Evolutionary conservation across 2,888 invertebrate species (phyloP), one percentile per base, ranked within the genome.

Genomic region (Silvanus unidentatus): DNA sequence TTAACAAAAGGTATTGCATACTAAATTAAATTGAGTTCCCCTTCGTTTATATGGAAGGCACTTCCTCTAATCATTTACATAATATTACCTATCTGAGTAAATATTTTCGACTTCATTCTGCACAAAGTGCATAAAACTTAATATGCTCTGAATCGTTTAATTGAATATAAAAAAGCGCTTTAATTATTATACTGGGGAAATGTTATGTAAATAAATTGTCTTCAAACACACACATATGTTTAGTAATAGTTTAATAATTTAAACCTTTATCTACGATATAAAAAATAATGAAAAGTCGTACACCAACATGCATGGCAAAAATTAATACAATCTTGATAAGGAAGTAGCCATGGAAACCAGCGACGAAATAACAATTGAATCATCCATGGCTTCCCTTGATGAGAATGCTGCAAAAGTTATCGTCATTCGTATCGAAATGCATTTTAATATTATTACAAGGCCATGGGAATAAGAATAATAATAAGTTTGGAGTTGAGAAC

Each of bases 391-490:
- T 52, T 52, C 48, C 49, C 49, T 48, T 47, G 54, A 52, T 54
- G 54, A 49, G 54, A 54, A 54, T 47, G 48, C 50, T 43, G 48
- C 49, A 30, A 42, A 43, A 48, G 42, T 49, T 54, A 54, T 58
- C 51, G 49, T 50, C 45, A 38, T 43, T 52, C 46, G 52, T 44
- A 60, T 58, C 57, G 57, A 52, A 58, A 55, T 54, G 57, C 53
- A 55, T 56, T 57, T 56, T 57, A 58, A 57, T 58, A 55, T 46
- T 49, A 53, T 55, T 52, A 51, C 56, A 59, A 62, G 58, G 58
- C 56, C 58, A 59, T 60, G 60, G 56, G 62, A 60, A 62, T 57
- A 56, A 45, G 55, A 56, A 57, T 56, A 58, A 59, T 58, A 56
- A 59, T 57, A 55, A 56, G 56, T 54, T 55, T 44, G 47, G 32